Percentiles rank a stretch among this genome's conserved stretches.
Evolutionary conservation across 2,113 vertebrate genomes (phyloP).

Genomic region (Romanogobio albipinnatus): DNA sequence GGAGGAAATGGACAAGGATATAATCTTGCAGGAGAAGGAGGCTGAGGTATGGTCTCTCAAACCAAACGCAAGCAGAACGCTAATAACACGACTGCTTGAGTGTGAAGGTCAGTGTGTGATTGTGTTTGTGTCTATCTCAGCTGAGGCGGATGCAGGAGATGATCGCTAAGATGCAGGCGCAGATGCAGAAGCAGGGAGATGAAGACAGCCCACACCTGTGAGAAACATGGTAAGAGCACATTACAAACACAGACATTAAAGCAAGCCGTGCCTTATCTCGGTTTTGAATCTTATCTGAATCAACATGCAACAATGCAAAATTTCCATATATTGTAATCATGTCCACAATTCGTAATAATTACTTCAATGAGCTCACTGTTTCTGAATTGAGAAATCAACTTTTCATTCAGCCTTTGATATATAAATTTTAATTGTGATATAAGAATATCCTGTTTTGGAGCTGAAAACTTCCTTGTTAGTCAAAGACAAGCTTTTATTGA

Average conservation of each 20-base stretch:
- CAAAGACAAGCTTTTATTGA: no score
- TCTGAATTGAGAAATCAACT: no score
- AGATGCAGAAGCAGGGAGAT: slow-evolving; percentile 94
- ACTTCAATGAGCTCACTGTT: no score
- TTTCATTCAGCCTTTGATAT: no score
- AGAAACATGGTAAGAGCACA: slow-evolving; percentile 38
- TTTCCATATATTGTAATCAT: no score
- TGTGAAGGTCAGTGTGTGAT: not conserved
- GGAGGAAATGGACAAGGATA: slow-evolving; percentile 95
- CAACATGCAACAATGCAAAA: no score
- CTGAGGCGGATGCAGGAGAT: slow-evolving; percentile 98
- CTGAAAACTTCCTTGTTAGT: no score
- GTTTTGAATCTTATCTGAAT: no score
- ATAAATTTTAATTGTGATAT: no score
- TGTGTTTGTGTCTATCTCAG: slow-evolving; percentile 68
- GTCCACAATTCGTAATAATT: no score
- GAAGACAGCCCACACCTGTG: slow-evolving; percentile 75
- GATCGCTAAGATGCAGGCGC: slow-evolving; percentile 95
- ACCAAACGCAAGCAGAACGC: not conserved
- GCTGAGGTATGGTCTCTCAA: slow-evolving; percentile 83
- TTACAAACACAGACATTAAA: not conserved
- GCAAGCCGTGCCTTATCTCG: no score
- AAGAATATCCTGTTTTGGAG: no score
- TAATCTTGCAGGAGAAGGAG: slow-evolving; percentile 97
- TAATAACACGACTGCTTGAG: not conserved